Percentiles rank a stretch among this genome's conserved stretches.
Evolutionary conservation across 2,888 invertebrate genomes (phyloP).

Genomic region (Xestobium rufovillosum): DNA sequence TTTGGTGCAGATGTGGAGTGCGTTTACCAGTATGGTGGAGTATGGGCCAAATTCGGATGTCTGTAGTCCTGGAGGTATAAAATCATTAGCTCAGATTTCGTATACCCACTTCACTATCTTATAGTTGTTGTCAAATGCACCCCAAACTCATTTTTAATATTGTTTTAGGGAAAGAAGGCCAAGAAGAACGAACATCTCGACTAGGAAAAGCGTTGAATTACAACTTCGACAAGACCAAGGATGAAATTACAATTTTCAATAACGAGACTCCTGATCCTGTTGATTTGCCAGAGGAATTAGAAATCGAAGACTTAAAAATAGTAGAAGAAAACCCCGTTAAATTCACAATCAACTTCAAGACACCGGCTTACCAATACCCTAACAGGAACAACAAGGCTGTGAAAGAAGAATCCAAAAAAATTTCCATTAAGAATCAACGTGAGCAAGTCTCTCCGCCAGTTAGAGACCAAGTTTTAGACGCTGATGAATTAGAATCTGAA

Average conservation of each 20-base stretch:
- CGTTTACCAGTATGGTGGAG: constrained; percentile 50
- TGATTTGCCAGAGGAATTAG: constrained; percentile 8
- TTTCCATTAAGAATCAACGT: constrained; percentile 2
- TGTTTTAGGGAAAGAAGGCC: no score
- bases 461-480: constrained; percentile 23
- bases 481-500: constrained; percentile 20
- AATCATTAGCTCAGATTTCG: no score
- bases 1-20: constrained; percentile 47
- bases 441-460: constrained; percentile 21
- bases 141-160: no score
- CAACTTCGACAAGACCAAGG: constrained; percentile 24
- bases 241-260: constrained; percentile 22
- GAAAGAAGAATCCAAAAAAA: constrained; percentile 8
- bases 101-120: no score
- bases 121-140: no score
- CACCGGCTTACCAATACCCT: not conserved
- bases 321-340: constrained; percentile 10
- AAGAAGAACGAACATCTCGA: constrained; percentile 24
- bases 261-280: constrained; percentile 1
- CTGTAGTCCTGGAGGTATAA: constrained; percentile 37
- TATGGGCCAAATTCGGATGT: constrained; percentile 52
- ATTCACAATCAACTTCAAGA: constrained; percentile 9
- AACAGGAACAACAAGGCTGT: constrained; percentile 1
- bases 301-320: constrained; percentile 21
- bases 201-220: no score